Evolutionary conservation across 92 coral and sea anemone species (phyloP).

Genomic region (Epizoanthus stellaris): DNA sequence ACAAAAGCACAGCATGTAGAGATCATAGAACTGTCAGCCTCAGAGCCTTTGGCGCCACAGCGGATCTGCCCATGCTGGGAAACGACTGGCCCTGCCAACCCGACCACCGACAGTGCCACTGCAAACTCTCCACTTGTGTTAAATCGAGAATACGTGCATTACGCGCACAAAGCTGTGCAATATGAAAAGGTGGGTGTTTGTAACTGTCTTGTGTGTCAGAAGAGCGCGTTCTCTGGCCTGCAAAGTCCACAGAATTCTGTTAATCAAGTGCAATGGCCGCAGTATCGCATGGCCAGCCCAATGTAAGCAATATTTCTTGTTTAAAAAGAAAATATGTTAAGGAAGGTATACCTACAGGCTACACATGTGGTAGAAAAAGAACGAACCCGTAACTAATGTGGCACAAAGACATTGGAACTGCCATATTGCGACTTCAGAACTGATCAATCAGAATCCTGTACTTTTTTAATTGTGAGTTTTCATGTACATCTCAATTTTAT

Average conservation of each 20-base stretch:
- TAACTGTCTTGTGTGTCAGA: conserved; percentile 31
- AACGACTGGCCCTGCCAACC: background rate
- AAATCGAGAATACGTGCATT: background rate
- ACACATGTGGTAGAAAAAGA: too few relatives aligned
- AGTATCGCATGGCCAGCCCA: background rate
- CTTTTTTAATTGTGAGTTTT: too few relatives aligned
- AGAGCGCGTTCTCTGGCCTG: conserved; percentile 31
- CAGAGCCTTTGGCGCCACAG: conserved; percentile 18
- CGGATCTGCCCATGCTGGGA: conserved; percentile 39
- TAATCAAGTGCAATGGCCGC: conserved; percentile 22
- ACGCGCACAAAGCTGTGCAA: background rate
- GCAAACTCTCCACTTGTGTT: background rate
- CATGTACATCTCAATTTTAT: too few relatives aligned
- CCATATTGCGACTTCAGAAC: too few relatives aligned
- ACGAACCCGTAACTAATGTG: too few relatives aligned
- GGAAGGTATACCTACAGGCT: too few relatives aligned
- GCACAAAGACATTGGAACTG: too few relatives aligned
- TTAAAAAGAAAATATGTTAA: too few relatives aligned
- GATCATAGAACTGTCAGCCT: background rate
- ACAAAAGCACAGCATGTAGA: conserved; percentile 24
- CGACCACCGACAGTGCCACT: background rate
- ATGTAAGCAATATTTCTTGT: background rate
- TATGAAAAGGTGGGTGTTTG: conserved; percentile 4
- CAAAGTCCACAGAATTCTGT: conserved; percentile 20
- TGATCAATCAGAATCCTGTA: too few relatives aligned